phyloP scores from a whole-genome alignment of 2,888 invertebrate species.

The Hypomecis atomaria region DNA sequence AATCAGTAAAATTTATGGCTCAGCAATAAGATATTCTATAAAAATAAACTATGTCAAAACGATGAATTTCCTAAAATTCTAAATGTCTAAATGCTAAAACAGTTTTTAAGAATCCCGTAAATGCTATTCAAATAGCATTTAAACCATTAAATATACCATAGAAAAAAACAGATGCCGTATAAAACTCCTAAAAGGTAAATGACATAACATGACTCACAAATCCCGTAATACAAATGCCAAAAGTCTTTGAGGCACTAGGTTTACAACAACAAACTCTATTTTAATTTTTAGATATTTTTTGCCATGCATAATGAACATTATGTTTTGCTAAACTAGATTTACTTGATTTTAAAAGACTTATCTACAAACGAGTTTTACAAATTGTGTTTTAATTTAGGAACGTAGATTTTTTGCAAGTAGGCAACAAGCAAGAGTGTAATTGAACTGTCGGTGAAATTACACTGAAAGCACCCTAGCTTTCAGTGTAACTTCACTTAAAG shows the following conservation, averaged over 20 bases:
- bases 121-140: conserved; percentile 1
- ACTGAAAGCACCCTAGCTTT: no score
- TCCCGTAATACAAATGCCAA: conserved; percentile 41
- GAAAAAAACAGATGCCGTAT: conserved; percentile 9
- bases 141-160: conserved; percentile 9
- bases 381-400: neutral
- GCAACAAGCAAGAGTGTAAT: no score
- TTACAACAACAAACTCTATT: neutral
- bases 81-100: conserved; percentile 7
- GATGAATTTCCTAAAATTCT: neutral
- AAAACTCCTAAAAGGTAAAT: conserved; percentile 44
- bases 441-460: no score
- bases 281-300: conserved; percentile 6
- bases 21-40: conserved; percentile 10
- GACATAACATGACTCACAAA: conserved; percentile 46
- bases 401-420: neutral
- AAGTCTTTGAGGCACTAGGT: conserved; percentile 43
- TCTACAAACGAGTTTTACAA: no score
- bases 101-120: conserved; percentile 6
- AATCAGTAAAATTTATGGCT: conserved; percentile 26
- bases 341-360: neutral
- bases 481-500: no score
- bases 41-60: neutral
- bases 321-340: neutral
- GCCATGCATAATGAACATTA: neutral